Evolutionary conservation across 2,113 vertebrate species (phyloP), one percentile per base, ranked within the genome.

Genomic region (Hippoglossus stenolepis): DNA sequence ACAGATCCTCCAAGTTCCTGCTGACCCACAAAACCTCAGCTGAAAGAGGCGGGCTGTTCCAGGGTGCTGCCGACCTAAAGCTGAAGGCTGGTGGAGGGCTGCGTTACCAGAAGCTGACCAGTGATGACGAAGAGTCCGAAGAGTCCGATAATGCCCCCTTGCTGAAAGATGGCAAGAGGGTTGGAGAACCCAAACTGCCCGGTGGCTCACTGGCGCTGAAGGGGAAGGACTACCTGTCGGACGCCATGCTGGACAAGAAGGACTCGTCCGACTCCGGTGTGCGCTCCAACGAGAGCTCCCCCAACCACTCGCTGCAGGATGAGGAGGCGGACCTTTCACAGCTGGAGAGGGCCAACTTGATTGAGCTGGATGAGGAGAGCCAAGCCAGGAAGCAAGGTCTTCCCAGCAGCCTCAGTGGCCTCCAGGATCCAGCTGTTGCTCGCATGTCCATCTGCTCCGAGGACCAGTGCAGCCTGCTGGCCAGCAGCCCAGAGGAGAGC

Each of bases 361-460:
- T 98, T 23, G 96, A 98, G 92, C 95, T 98, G 58, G 96, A 97
- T 13, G 96, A 96, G 4, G 96, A 96, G 5, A 73, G 91, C 82
- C 87, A 81, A 35, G 90, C 91, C 45, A 91, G 90, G 35, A 95
- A 95, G 71, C 91, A 92, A 24, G 95, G 95, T 10, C 70, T 92
- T 67, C 97, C 97, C 0, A 95, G 94, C 73, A 96, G 96, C 85
- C 87, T 98, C 83, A 97, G 96, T 3, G 96, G 96, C 73, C 96
- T 97, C 68, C 97, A 96, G 70, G 97, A 98, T 53, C 93, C 96
- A 0, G n/a, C 91, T 0, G 84, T 96, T 1, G 94, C 94, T 6
- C 97, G 98, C 23, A 99, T 99, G 98, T 99, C 98, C 65, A 98
- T 99, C 89, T 98, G 98, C 89, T 99, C 97, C 0, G 98, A 98